Evolutionary conservation across 2,113 vertebrate genomes (phyloP).

Genomic region (Labeo rohita): DNA sequence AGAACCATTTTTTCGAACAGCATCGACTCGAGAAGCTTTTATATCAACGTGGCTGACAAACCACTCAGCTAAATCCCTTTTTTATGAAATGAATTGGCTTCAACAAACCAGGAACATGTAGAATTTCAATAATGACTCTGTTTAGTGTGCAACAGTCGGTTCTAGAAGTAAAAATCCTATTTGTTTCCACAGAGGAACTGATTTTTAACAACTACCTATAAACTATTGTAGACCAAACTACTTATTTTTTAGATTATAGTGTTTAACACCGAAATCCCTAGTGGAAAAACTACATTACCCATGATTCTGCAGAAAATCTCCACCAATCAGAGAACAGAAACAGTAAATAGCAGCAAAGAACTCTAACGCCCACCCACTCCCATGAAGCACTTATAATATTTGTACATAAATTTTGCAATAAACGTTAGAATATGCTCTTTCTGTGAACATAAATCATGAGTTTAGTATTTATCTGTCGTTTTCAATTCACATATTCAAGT

Average conservation of each 20-base stretch:
- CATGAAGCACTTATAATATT: background rate
- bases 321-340: constrained; percentile 5
- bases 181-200: background rate
- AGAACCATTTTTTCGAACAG: background rate
- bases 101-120: background rate
- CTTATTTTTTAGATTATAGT: background rate
- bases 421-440: background rate
- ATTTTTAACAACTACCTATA: background rate
- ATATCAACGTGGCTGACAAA: too few relatives aligned
- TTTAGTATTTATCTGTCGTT: background rate
- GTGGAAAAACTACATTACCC: constrained; percentile 9
- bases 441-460: background rate
- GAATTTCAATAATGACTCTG: background rate
- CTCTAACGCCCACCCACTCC: background rate
- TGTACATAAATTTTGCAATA: background rate
- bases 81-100: too few relatives aligned
- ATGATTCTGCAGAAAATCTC: background rate
- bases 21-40: too few relatives aligned
- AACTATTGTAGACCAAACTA: background rate
- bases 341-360: background rate
- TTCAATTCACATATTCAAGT: background rate
- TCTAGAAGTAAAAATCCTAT: background rate
- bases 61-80: too few relatives aligned
- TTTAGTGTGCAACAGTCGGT: background rate
- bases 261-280: background rate